Base-by-base conservation (phyloP, 2,888 invertebrate genomes). In the Synanthedon tipuliformis region DNA sequence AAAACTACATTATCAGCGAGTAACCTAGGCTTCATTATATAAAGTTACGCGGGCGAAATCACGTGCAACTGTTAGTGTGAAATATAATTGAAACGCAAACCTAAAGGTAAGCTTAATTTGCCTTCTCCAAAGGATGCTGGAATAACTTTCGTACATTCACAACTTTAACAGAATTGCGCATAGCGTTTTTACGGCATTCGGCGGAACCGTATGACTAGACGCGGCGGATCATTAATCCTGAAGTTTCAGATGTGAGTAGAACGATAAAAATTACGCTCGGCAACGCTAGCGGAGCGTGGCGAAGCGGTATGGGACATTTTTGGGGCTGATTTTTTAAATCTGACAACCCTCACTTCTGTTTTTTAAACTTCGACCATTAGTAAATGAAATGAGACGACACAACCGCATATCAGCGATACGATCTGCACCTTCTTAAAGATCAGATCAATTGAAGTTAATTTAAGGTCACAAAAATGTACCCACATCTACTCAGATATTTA, bases 121-220 rank as follows among this genome's bases (percentile, higher is more conserved):
- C 50, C 50, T 45, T 45, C 49, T 23, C 16, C 49, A 18, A 49
- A 49, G 3, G 11, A 13, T 40, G 34, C 10, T 4, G 59, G 34
- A 34, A 10, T 34, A 10, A 34, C 34, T 34, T 34, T 64, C 58
- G 12, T 3, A 56, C 52, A 58, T 69, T 59, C 40, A 13, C 48
- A 45, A 54, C 65, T 65, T 66, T 75, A 81, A 81, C 82, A 73
- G 82, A 82, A 84, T 78, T 77, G 84, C 83, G 77, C 82, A 79
- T 77, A 79, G 78, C 78, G 83, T 87, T 87, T 87, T 87, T 87
- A 87, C 83, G 80, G 85, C 82, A 66, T 83, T 81, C 80, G 75
- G 75, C 78, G 78, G 81, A 77, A 85, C 83, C 83, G 84, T 86
- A 84, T 85, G 85, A 86, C 86, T 87, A 87, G 86, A 87, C 86